Conservation (phyloP, 2,797 vertebrate species). For the Coregonus ussuriensis region DNA sequence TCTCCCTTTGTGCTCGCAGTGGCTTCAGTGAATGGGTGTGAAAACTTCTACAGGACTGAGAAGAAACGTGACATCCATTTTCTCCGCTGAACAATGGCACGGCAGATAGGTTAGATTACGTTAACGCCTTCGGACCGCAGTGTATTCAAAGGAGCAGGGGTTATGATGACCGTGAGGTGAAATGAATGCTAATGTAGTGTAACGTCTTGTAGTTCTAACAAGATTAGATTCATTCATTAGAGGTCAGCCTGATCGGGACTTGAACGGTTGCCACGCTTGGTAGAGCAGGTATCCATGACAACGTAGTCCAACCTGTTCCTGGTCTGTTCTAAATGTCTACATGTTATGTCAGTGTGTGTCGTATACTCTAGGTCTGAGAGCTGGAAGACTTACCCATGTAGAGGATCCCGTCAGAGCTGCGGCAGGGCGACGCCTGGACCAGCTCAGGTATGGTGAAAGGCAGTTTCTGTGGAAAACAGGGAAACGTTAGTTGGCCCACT, state of each 20-base stretch:
- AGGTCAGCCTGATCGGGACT: neutral
- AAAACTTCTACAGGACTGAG: conserved; percentile 32
- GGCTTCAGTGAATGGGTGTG: conserved; percentile 45
- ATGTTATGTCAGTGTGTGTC: neutral
- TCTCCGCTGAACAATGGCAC: conserved; percentile 40
- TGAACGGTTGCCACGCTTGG: neutral
- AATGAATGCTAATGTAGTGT: conserved; percentile 12
- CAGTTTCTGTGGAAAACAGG: conserved; percentile 82
- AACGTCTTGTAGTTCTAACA: conserved; percentile 21
- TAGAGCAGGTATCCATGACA: conserved; percentile 10
- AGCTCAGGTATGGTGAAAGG: conserved; percentile 97
- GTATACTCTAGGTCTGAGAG: neutral
- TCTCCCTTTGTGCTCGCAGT: conserved; percentile 15
- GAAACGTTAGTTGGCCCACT: neutral
- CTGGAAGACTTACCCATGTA: conserved; percentile 88
- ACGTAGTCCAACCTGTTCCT: neutral
- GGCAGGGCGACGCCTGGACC: conserved; percentile 96
- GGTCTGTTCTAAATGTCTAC: neutral
- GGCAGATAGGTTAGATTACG: conserved; percentile 40
- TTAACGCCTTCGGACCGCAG: conserved; percentile 15
- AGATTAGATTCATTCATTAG: conserved; percentile 28
- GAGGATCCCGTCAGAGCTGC: conserved; percentile 94
- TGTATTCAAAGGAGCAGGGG: conserved; percentile 52
- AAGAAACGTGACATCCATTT: conserved; percentile 25
- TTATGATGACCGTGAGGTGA: neutral